A percentile compares a stretch with the other conserved stretches of the same genome.
phyloP scores from a whole-genome alignment of 1,140 invertebrate genomes.

The Maniola jurtina region DNA sequence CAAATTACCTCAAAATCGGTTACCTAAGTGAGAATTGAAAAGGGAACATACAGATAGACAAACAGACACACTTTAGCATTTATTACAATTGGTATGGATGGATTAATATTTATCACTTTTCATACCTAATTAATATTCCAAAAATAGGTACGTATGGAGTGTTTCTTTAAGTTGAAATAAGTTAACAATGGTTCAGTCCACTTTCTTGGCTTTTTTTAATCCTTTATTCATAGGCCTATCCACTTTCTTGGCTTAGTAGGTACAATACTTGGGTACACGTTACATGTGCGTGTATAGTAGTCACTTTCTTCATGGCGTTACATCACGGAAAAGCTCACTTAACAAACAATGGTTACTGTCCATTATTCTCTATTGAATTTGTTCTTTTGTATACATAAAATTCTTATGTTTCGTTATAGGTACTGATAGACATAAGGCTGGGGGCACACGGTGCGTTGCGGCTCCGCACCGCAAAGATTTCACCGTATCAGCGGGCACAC shows the following conservation, averaged over 20 bases:
- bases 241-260: neutral
- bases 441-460: too few relatives aligned
- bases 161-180: too few relatives aligned
- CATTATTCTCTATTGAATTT: constrained; percentile 11
- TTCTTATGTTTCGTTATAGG: neutral
- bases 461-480: too few relatives aligned
- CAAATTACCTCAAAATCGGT: too few relatives aligned
- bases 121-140: neutral
- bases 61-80: too few relatives aligned
- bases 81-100: too few relatives aligned
- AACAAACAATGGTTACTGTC: constrained; percentile 24
- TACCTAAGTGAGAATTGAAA: too few relatives aligned
- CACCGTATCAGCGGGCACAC: too few relatives aligned
- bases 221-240: too few relatives aligned
- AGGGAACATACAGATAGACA: too few relatives aligned
- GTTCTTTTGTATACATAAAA: constrained; percentile 1
- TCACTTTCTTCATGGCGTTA: constrained; percentile 3
- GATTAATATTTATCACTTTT: too few relatives aligned
- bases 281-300: neutral
- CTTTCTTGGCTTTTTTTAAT: neutral
- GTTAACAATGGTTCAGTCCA: neutral
- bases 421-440: neutral
- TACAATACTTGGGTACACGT: too few relatives aligned
- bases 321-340: constrained; percentile 27
- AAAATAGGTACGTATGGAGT: neutral